Percentiles rank a stretch among this genome's conserved stretches.
These are phyloP conservation scores for Zaprionus davidi DNA, from an alignment of 1,140 invertebrate genomes.

Conservation along the genomic window DNA sequence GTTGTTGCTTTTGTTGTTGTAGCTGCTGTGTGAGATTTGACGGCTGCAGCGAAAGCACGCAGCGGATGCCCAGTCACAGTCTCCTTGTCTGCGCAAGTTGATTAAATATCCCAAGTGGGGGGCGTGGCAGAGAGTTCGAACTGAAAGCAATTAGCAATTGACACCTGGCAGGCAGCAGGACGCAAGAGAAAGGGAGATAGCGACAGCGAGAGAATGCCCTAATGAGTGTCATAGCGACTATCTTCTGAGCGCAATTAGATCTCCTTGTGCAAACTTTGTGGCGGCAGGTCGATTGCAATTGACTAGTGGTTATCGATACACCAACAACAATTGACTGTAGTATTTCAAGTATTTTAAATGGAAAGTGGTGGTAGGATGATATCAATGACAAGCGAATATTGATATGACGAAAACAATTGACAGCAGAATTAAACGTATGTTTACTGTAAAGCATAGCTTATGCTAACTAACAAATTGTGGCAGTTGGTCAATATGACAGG, in stretches of 20 bases:
- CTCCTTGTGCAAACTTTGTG: not conserved
- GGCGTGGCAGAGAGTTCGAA: slow-evolving; percentile 24
- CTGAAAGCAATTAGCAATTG: slow-evolving; percentile 62
- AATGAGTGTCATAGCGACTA: not conserved
- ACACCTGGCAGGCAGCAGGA: slow-evolving; percentile 45
- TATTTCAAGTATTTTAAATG: too few species aligned
- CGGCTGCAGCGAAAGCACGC: slow-evolving; percentile 50
- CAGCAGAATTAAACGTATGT: too few species aligned
- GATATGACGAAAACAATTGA: too few species aligned
- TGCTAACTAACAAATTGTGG: too few species aligned
- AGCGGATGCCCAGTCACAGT: slow-evolving; percentile 33
- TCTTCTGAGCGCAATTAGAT: not conserved
- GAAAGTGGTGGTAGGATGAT: too few species aligned
- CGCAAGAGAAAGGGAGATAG: not conserved
- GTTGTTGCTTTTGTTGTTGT: slow-evolving; percentile 23
- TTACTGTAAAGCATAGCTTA: too few species aligned
- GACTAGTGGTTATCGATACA: too few species aligned
- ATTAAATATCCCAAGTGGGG: slow-evolving; percentile 49
- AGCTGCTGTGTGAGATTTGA: slow-evolving; percentile 22
- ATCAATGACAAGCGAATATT: too few species aligned
- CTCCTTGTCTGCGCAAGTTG: slow-evolving; percentile 39
- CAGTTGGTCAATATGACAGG: too few species aligned
- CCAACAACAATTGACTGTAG: too few species aligned
- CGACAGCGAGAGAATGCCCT: not conserved
- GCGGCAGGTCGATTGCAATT: not conserved